A percentile compares a stretch with the other conserved stretches of the same genome.
Evolutionary conservation across 2,888 invertebrate genomes (phyloP).

Genomic region (Rotaria magnacalcarata): DNA sequence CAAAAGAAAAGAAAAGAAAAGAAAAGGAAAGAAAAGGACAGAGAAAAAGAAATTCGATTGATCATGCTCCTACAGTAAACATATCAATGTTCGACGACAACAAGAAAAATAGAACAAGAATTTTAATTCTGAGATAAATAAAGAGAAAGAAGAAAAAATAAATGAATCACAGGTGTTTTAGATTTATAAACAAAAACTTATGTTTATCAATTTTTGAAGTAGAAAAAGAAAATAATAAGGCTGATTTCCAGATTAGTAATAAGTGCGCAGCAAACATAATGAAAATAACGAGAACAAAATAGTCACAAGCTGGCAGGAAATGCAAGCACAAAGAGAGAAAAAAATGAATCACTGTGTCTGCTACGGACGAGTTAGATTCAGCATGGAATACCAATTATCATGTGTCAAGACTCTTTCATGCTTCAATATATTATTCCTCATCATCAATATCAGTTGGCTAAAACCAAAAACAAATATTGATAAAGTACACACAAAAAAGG

Average conservation of each 20-base stretch:
- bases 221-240: background rate
- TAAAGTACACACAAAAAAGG: background rate
- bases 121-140: background rate
- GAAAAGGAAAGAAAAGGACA: background rate
- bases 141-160: background rate
- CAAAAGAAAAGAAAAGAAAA: background rate
- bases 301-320: background rate
- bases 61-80: background rate
- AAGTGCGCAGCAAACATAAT: background rate
- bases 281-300: background rate
- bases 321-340: background rate
- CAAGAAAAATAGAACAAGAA: background rate
- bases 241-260: background rate
- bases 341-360: background rate
- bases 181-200: background rate
- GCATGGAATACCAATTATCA: background rate
- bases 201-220: background rate
- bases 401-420: background rate
- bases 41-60: background rate
- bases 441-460: background rate
- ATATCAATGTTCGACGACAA: background rate
- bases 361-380: background rate
- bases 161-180: background rate
- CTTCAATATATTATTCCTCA: background rate
- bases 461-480: background rate